Evolutionary conservation across 2,113 vertebrate species (phyloP), one percentile per base, ranked within the genome.

Genomic region (Chloropsis cyanopogon): DNA sequence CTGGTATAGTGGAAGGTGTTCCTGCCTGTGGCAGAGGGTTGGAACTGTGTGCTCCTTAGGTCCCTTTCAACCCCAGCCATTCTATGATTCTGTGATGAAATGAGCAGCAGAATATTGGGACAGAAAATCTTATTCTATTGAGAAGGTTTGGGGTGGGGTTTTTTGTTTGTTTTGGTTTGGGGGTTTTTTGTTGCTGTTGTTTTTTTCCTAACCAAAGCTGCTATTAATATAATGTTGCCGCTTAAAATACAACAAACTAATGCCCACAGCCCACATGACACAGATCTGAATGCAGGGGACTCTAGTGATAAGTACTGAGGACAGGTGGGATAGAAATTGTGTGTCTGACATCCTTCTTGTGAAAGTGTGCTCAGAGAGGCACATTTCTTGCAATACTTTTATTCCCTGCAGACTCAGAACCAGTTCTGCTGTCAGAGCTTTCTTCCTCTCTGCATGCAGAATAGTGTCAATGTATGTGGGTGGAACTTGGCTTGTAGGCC

Each of bases 221-320:
- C 49, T 77, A 18, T 86, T 82, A 63, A 42, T 39, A 14, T 80
- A 56, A 70, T 31, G 4, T 50, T 86, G 19, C 15, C n/a, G 8
- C 72, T 91, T 77, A 61, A 85, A 93, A 70, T 70, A 66, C 60
- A 69, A 29, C 10, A 44, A 35, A 50, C n/a, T 61, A 26, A 54
- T 84, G 42, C 33, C 11, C 0, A 0, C 9, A n/a, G 11, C 19
- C 20, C 10, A 33, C 1, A 3, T 41, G 63, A 86, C 22, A 26
- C 28, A 53, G 46, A 78, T 81, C 46, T 35, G 53, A 66, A 71
- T 70, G 37, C 46, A 87, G n/a, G 37, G 14, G 7, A 31, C 42
- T 77, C 9, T 28, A 11, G 24, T 18, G 10, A 56, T 57, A 47
- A 49, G 47, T 63, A 11, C 69, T 28, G 47, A 81, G 64, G 46